Base-by-base conservation (phyloP, 2,797 vertebrate genomes). In the Alca torda region DNA sequence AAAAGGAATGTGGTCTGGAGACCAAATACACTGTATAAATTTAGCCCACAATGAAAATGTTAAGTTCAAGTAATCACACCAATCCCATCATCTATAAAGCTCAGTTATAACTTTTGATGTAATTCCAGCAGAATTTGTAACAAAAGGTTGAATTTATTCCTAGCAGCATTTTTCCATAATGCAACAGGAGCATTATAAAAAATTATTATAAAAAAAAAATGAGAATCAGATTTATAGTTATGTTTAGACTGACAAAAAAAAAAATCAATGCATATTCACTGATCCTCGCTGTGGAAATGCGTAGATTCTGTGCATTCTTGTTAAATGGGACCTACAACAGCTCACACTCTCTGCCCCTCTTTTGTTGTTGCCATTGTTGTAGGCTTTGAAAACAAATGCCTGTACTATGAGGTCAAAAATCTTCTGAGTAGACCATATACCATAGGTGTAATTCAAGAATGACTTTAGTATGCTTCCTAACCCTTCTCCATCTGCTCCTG, bases 331-430 rank as follows among this genome's bases (percentile, higher is more conserved):
- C 26, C 37, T 77, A 56, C 33, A 76, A 4, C 23, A 78, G 59
- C 45, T 79, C 54, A 46, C 1, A 1, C 60, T 8, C 21, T 50
- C 24, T 33, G 11, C 13, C 16, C 19, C 6, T 1, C 11, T 84
- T 89, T 77, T 87, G 46, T 83, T 84, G 56, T 50, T 68, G 53
- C 68, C 0, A 0, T 69, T 70, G 65, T 51, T 74, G 20, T 46
- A 65, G 33, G n/a, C 87, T 96, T 93, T 95, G 78, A 89, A 92
- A 96, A 85, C 56, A 88, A 95, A 94, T 67, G 64, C 41, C 41
- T 89, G 64, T 68, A 24, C 33, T 82, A 26, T 20, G 45, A 70
- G 68, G 75, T 73, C 37, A 94, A 68, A 86, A 90, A 91, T 70
- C 31, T 70, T 81, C 39, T 25, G 65, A 84, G 57, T 31, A 53